phyloP scores from a whole-genome alignment of 2,113 vertebrate genomes.

The Sturnus vulgaris region DNA sequence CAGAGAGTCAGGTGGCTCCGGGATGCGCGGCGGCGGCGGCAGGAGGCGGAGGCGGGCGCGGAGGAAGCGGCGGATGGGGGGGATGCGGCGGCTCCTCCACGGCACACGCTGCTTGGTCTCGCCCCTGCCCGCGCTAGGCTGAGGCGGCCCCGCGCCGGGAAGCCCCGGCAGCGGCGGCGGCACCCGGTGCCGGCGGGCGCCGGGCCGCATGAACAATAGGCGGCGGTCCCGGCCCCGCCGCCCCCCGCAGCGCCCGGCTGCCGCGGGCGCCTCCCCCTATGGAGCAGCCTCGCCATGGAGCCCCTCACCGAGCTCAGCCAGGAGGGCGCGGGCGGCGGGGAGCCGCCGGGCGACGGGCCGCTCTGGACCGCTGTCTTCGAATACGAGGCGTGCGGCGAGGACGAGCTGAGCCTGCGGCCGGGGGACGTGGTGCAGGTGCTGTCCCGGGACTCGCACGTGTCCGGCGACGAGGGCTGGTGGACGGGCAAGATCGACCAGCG shows the following conservation, averaged over 20 bases:
- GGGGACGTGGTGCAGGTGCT: slow-evolving; percentile 92
- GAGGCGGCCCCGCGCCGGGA: neutral
- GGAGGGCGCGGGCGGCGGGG: slow-evolving; percentile 65
- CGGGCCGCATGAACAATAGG: slow-evolving; percentile 74
- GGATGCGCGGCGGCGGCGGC: slow-evolving; percentile 30
- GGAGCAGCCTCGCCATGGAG: slow-evolving; percentile 79
- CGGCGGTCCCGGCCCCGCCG: slow-evolving; percentile 55
- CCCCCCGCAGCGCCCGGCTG: slow-evolving; percentile 63
- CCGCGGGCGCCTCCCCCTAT: slow-evolving; percentile 67
- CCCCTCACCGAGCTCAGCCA: slow-evolving; percentile 74
- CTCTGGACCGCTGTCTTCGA: slow-evolving; percentile 95
- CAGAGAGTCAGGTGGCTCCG: slow-evolving; percentile 63
- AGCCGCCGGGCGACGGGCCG: slow-evolving; percentile 47
- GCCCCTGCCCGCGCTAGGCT: neutral
- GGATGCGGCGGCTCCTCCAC: neutral
- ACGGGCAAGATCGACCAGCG: slow-evolving; percentile 91
- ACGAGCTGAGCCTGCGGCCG: slow-evolving; percentile 91
- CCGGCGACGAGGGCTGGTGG: slow-evolving; percentile 97
- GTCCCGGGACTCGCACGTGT: slow-evolving; percentile 93
- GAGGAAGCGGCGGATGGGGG: neutral
- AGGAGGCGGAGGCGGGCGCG: neutral
- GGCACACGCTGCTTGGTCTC: neutral
- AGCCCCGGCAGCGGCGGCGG: neutral
- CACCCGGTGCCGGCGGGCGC: slow-evolving; percentile 20
- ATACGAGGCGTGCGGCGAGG: slow-evolving; percentile 92